Conservation (phyloP, 2,888 invertebrate species). For the Protodeltote pygarga region DNA sequence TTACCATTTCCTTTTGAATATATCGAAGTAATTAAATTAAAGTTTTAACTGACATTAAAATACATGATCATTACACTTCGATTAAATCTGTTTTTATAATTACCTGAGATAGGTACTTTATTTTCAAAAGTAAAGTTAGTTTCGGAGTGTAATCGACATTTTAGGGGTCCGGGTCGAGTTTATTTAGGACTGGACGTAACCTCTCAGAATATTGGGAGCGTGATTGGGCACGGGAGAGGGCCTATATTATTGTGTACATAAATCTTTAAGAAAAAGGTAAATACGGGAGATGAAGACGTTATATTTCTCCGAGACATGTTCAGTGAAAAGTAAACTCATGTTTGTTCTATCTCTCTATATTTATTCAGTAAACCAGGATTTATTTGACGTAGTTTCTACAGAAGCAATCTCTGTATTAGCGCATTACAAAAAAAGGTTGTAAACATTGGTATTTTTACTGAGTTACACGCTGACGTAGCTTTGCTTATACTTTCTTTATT, state of each 20-base stretch:
- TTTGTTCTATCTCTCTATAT: slow-evolving; percentile 41
- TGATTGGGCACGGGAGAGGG: slow-evolving; percentile 73
- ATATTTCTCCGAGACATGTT: slow-evolving; percentile 56
- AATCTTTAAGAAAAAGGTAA: slow-evolving; percentile 75
- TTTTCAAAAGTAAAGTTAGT: slow-evolving; percentile 38
- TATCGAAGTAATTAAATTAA: too few species aligned
- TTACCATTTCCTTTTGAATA: slow-evolving; percentile 1
- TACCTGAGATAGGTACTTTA: slow-evolving; percentile 32
- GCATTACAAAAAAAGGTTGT: slow-evolving; percentile 1
- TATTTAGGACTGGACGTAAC: slow-evolving; percentile 74
- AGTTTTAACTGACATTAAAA: background rate
- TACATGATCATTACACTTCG: slow-evolving; percentile 32
- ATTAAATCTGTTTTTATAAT: slow-evolving; percentile 35
- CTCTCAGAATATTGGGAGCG: slow-evolving; percentile 66
- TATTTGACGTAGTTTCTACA: slow-evolving; percentile 25
- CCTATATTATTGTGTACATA: slow-evolving; percentile 76
- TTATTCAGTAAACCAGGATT: slow-evolving; percentile 36
- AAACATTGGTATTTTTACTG: background rate
- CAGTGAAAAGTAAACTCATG: slow-evolving; percentile 45
- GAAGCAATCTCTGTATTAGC: slow-evolving; percentile 31
- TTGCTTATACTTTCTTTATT: too few species aligned
- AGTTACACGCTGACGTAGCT: too few species aligned
- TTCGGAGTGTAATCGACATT: slow-evolving; percentile 57
- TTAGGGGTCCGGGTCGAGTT: slow-evolving; percentile 67
- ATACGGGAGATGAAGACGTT: slow-evolving; percentile 56